Evolutionary conservation across 2,888 invertebrate species (phyloP), one percentile per base, ranked within the genome.

Genomic region (Acleris literana): DNA sequence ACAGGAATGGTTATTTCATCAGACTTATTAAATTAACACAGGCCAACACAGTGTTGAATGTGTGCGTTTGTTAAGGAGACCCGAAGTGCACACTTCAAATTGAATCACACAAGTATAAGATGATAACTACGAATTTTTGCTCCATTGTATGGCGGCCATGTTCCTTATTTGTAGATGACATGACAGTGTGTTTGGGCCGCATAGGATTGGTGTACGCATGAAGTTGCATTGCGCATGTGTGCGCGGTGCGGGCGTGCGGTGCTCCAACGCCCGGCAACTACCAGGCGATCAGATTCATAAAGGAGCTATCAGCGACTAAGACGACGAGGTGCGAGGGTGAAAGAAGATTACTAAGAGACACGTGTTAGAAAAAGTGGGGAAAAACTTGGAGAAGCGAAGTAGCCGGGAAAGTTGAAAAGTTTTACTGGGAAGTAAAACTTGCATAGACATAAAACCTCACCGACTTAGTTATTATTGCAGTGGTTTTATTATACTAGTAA

Each of bases 191-290:
- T 73, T 73, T 13, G 71, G 72, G 68, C 59, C 70, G 74, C 73
- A 75, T 74, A 72, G 72, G 76, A 76, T 77, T 73, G 76, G 75
- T 68, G 74, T 75, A 69, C 63, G 68, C 58, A 73, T 57, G 69
- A 66, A 68, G 49, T 51, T 76, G 77, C 73, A 84, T 63, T 87
- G 89, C 90, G 90, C 89, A 89, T 89, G 90, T 90, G 88, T 87
- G 91, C 86, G 89, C 89, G 86, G 89, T 86, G 84, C 83, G 87
- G 88, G 85, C 88, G 89, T 90, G 89, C 92, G 90, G 88, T 81
- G 89, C 85, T 86, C 83, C 77, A 77, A 71, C 85, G 84, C 88
- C 90, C 89, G 89, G 86, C 85, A 85, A 86, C 75, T 88, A 92
- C 91, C 86, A 91, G 90, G 91, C 82, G 68, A 70, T 1, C 80